Percentiles rank a stretch among this genome's conserved stretches.
phyloP scores from a whole-genome alignment of 2,113 vertebrate species.

The Calidris pugnax region DNA sequence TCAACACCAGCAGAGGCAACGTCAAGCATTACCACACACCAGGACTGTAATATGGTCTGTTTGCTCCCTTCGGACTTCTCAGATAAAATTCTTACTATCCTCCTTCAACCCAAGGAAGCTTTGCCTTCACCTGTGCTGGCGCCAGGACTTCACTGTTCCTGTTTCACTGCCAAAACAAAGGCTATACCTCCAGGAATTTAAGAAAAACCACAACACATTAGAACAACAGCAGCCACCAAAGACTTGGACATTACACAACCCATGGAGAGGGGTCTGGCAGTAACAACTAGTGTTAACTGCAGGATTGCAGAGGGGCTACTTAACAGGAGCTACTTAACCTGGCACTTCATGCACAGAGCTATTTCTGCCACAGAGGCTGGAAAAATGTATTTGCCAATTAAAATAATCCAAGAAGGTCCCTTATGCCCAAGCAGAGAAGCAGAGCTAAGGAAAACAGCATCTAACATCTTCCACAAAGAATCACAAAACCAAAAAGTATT shows the following conservation, averaged over 20 bases:
- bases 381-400: constrained; percentile 49
- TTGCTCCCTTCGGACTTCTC: neutral
- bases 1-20: neutral
- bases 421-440: neutral
- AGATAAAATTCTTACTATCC: neutral
- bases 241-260: neutral
- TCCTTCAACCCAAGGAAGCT: neutral
- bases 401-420: constrained; percentile 48
- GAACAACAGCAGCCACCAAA: constrained; percentile 1
- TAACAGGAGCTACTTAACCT: constrained; percentile 64
- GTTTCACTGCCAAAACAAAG: neutral
- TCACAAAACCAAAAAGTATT: neutral
- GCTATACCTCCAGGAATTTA: neutral
- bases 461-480: constrained; percentile 40
- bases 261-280: constrained; percentile 32
- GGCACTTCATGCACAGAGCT: constrained; percentile 39
- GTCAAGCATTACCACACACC: neutral
- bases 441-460: constrained; percentile 28
- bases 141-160: neutral
- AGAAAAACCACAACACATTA: neutral
- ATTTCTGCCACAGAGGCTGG: constrained; percentile 22
- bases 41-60: neutral
- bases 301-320: constrained; percentile 48
- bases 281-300: constrained; percentile 52
- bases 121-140: neutral